These are phyloP conservation scores for Pelobates cultripes DNA, from an alignment of 2,797 vertebrate genomes.

Conservation along the genomic window DNA sequence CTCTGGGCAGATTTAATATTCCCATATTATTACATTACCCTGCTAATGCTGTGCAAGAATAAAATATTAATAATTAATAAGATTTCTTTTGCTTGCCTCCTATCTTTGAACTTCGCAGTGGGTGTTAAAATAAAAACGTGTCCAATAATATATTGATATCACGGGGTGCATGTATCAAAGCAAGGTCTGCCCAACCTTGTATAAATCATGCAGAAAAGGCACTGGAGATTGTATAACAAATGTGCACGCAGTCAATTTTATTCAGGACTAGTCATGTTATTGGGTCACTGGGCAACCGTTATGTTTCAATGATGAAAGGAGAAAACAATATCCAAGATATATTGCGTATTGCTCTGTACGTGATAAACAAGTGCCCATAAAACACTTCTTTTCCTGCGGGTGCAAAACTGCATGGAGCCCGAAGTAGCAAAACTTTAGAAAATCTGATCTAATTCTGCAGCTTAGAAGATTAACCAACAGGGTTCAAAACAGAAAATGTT, in stretches of 20 bases:
- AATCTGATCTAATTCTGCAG: neutral
- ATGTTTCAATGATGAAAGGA: neutral
- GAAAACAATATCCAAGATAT: neutral
- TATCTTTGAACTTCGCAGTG: conserved; percentile 38
- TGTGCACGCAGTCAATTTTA: conserved; percentile 10
- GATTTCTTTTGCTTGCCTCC: conserved; percentile 14
- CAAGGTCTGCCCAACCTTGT: conserved; percentile 35
- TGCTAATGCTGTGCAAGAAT: conserved; percentile 13
- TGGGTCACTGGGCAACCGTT: neutral
- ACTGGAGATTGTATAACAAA: neutral
- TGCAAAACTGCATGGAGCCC: neutral
- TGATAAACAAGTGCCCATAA: neutral
- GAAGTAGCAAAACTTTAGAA: neutral
- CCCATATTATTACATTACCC: conserved; percentile 25
- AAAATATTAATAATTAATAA: conserved; percentile 43
- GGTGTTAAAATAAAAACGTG: conserved; percentile 37
- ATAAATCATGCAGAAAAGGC: conserved; percentile 25
- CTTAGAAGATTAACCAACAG: neutral
- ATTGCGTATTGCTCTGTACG: neutral
- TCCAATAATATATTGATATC: conserved; percentile 37
- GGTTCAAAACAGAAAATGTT: too few species aligned
- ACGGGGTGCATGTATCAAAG: conserved; percentile 31
- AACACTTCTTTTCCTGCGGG: neutral
- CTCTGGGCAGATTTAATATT: conserved; percentile 20
- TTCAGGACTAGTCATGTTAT: neutral